These are phyloP conservation scores for Drosophila sp. DNA, from an alignment of 1,140 invertebrate genomes.

Conservation along the genomic window DNA sequence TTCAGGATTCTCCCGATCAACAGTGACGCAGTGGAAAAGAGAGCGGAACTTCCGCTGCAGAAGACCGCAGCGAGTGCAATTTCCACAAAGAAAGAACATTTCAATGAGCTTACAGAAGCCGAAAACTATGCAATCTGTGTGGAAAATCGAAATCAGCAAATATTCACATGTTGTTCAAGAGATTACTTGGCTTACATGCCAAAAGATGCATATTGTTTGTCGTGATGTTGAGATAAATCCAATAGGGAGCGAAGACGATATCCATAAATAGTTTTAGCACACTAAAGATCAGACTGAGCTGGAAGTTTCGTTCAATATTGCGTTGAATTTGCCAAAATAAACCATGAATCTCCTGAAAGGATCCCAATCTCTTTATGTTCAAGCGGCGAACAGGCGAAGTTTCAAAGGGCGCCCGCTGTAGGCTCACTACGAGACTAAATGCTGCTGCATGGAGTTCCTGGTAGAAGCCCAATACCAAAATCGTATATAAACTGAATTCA, in stretches of 20 bases:
- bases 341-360: constrained; percentile 34
- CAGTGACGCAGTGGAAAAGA: constrained; percentile 31
- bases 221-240: constrained; percentile 38
- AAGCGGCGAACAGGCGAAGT: constrained; percentile 11
- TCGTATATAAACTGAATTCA: constrained; percentile 46
- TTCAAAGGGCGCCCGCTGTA: constrained; percentile 31
- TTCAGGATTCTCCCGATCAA: constrained; percentile 39
- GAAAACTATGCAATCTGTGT: constrained; percentile 35
- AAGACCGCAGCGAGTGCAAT: constrained; percentile 50
- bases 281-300: constrained; percentile 34
- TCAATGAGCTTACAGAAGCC: constrained; percentile 41
- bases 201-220: neutral
- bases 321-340: constrained; percentile 48
- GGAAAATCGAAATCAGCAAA: too few species aligned
- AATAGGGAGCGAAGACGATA: constrained; percentile 41
- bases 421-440: constrained; percentile 14
- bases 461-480: constrained; percentile 43
- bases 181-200: neutral
- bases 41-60: constrained; percentile 42
- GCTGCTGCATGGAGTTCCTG: constrained; percentile 37
- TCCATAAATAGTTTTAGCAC: constrained; percentile 52
- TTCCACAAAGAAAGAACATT: constrained; percentile 39
- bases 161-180: too few species aligned
- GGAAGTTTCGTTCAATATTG: constrained; percentile 44
- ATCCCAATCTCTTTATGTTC: constrained; percentile 27